Base-by-base conservation (phyloP, 2,888 invertebrate species). In the Xanthia togata region DNA sequence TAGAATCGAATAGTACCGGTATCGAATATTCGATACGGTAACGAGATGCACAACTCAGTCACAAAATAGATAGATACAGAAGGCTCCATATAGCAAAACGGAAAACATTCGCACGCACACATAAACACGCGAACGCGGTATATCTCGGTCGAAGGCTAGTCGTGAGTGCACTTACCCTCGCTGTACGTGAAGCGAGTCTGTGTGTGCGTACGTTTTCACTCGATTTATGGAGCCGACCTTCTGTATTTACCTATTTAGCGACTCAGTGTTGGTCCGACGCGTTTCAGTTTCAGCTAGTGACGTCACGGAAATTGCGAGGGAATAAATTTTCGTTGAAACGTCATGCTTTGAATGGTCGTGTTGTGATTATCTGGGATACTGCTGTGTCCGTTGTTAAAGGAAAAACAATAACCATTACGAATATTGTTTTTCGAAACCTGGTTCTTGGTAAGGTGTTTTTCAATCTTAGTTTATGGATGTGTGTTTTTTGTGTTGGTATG, bases 301-400 rank as follows among this genome's bases (percentile, higher is more conserved):
- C 83, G 89, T 85, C 88, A 87, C 88, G 89, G 90, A 90, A 90
- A 91, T 91, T 89, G 90, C 76, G 70, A 89, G 76, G 78, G 88
- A 88, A 89, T 89, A 90, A 88, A 91, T 91, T 89, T 86, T 79
- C 75, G 89, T 82, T 84, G 67, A 82, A 87, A 78, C 82, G 86
- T 88, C 85, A 85, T 78, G 73, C 78, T 82, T 76, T 84, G 82
- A 89, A 83, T 88, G 68, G 81, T 67, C 50, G 60, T 83, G 83
- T 83, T 88, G 79, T 81, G 78, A 75, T 82, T 67, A 82, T 79
- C 81, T 69, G 38, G 70, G 71, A 67, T 70, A 71, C 70, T 70
- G 63, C 59, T 38, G 57, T 71, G 72, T 88, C 57, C 38, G 60
- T 81, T 70, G 26, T 50, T 35, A 20, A 26, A 23, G 26, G 47